Percentiles rank a stretch among this genome's conserved stretches.
phyloP scores from a whole-genome alignment of 2,888 invertebrate species.

The Cosmia pyralina region DNA sequence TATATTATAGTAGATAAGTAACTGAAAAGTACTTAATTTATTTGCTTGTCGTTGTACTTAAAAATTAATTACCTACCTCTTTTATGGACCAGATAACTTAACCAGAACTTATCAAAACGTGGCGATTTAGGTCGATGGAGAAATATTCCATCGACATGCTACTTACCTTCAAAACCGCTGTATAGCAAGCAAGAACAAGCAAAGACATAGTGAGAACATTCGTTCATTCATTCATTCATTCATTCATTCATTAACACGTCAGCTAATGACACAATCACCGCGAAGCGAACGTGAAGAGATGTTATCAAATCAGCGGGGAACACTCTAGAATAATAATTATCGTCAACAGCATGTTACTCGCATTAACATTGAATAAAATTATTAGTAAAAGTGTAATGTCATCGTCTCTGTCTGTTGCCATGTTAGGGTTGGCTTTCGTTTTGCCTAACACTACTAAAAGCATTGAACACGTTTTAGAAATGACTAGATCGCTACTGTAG shows the following conservation, averaged over 20 bases:
- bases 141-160: background rate
- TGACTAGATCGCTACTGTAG: no score
- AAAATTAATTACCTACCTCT: no score
- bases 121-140: no score
- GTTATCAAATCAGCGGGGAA: slow-evolving; percentile 42
- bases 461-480: background rate
- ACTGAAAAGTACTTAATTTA: no score
- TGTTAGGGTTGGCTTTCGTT: background rate
- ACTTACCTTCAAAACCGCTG: background rate
- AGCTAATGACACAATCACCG: slow-evolving; percentile 21
- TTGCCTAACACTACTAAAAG: background rate
- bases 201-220: slow-evolving; percentile 1
- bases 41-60: no score
- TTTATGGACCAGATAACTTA: background rate
- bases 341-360: slow-evolving; percentile 12
- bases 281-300: slow-evolving; percentile 16
- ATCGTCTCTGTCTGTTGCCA: background rate
- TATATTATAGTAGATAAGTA: no score
- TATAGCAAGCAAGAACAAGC: background rate
- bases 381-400: slow-evolving; percentile 9
- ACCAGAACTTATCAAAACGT: background rate
- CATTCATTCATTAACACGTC: slow-evolving; percentile 31
- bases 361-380: slow-evolving; percentile 22
- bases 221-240: slow-evolving; percentile 8
- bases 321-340: slow-evolving; percentile 39